Evolutionary conservation across 2,797 vertebrate species (phyloP).

Genomic region (Oreonectes daqikongensis): DNA sequence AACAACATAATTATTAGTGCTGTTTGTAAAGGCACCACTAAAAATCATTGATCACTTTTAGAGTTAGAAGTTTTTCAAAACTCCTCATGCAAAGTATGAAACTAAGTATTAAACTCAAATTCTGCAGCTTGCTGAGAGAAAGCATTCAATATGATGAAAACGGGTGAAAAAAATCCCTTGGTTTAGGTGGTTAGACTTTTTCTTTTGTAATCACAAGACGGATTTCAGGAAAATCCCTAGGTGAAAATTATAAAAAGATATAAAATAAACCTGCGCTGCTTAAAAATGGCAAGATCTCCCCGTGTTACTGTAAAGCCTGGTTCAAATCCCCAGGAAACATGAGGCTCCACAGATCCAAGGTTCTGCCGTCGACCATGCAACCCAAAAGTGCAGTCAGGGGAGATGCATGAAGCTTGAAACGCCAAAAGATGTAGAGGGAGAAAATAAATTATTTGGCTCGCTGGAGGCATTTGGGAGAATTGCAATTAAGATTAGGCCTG

Average conservation of each 20-base stretch:
- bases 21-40: neutral
- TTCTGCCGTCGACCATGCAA: slow-evolving; percentile 39
- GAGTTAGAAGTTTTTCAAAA: neutral
- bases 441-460: slow-evolving; percentile 46
- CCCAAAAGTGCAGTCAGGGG: slow-evolving; percentile 38
- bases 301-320: neutral
- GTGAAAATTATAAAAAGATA: slow-evolving; percentile 5
- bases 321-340: slow-evolving; percentile 40
- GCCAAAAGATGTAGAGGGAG: slow-evolving; percentile 45
- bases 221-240: slow-evolving; percentile 22
- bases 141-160: neutral
- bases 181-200: neutral
- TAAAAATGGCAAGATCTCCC: slow-evolving; percentile 32
- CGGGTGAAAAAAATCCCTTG: too few relatives aligned
- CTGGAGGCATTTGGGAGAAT: slow-evolving; percentile 56
- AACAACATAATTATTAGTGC: neutral
- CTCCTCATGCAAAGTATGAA: neutral
- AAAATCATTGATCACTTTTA: neutral
- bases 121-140: neutral
- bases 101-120: slow-evolving; percentile 7
- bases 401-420: slow-evolving; percentile 42
- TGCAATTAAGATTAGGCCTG: slow-evolving; percentile 57
- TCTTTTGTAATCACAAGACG: slow-evolving; percentile 4
- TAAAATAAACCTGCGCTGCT: slow-evolving; percentile 8
- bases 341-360: slow-evolving; percentile 33